These are phyloP conservation scores for Globicephala melas DNA, from an alignment of 2,113 vertebrate species.

Conservation along the genomic window DNA sequence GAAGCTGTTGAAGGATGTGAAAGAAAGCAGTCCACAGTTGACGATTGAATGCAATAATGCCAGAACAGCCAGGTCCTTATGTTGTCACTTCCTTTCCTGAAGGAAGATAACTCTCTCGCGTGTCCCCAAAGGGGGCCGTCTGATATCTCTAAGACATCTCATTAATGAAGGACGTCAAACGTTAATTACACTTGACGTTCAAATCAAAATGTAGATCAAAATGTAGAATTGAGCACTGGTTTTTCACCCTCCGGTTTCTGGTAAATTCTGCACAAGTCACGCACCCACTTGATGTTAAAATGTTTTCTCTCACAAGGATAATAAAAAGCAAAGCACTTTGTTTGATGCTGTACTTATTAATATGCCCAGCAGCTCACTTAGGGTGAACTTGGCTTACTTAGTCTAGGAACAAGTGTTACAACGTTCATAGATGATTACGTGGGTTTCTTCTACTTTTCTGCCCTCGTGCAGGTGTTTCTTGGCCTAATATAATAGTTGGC, in stretches of 20 bases:
- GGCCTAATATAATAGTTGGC: neutral
- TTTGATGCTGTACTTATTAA: neutral
- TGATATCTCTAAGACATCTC: neutral
- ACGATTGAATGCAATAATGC: fast-evolving
- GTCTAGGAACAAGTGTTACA: neutral
- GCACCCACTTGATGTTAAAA: neutral
- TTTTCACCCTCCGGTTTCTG: neutral
- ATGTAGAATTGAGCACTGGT: neutral
- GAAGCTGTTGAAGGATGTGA: neutral
- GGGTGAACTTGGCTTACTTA: too few relatives aligned
- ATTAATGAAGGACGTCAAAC: neutral
- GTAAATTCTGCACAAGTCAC: neutral
- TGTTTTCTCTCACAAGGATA: neutral
- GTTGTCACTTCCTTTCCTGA: neutral
- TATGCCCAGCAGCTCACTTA: neutral
- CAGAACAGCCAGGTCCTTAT: fast-evolving
- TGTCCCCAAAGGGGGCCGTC: neutral
- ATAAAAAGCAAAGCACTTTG: neutral
- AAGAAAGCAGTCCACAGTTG: neutral
- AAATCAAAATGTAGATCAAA: too few relatives aligned
- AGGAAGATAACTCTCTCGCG: too few relatives aligned
- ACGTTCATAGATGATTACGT: neutral
- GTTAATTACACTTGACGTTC: neutral
- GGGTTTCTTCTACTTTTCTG: neutral
- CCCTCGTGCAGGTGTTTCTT: neutral